Base-by-base conservation (phyloP, 2,888 invertebrate species). In the Smittia sp. region DNA sequence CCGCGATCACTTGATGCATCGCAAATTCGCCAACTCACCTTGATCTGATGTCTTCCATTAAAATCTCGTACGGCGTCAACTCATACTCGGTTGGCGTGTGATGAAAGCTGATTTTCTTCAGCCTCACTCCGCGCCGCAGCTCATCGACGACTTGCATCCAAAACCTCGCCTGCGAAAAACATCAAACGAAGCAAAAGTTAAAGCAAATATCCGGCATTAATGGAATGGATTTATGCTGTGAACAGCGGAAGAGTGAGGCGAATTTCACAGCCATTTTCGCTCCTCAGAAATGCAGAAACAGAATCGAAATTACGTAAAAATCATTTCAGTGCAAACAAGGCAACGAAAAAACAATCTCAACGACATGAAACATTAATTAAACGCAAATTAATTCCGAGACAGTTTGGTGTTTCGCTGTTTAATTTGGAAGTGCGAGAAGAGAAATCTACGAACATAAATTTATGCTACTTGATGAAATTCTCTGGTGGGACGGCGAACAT, bases 91-190 rank as follows among this genome's bases (percentile, higher is more conserved):
- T 90, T 7, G 92, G 91, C 11, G 91, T 87, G 78, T 90, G 85
- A 75, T 90, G 88, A 80, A 86, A 87, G 80, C 89, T 89, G 27
- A 92, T 90, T 83, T 96, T 96, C 85, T 96, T 96, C 81, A 98
- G 85, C 81, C 95, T 91, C 7, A 97, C 96, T 24, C 97, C 97
- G 81, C 91, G 90, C 72, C 97, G 85, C 75, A 98, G 85, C 81
- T 97, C 94, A 76, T 91, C 90, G 81, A 97, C 96, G 62, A 97
- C 95, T 87, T 96, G 95, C 81, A 94, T 90, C 96, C 96, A 96
- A 83, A 97, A 91, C 79, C 94, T 88, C 76, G 96, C 96, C 95
- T 94, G 85, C 20, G 81, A 68, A 73, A 25, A 65, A 25, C 15
- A 67, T 1, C 18, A 41, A 39, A 38, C 22, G n/a, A 20, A 72